phyloP scores from a whole-genome alignment of 1,140 invertebrate species.

The Olivierus martensii region DNA sequence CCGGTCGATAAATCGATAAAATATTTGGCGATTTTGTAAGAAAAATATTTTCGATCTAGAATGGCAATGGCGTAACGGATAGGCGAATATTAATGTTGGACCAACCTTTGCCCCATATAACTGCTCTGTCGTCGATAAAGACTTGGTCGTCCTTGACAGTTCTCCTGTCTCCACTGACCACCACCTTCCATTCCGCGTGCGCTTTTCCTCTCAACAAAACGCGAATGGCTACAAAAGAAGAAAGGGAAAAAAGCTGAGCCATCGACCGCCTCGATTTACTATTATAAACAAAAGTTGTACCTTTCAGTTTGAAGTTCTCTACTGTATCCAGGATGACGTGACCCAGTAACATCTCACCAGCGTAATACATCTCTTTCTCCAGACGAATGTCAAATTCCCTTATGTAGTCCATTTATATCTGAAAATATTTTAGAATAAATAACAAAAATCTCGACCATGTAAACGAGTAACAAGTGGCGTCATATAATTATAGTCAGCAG shows the following conservation, averaged over 20 bases:
- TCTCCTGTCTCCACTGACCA: conserved; percentile 55
- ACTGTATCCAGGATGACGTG: conserved; percentile 54
- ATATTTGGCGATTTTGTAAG: too few species aligned
- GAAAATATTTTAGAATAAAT: not conserved
- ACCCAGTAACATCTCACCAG: conserved; percentile 52
- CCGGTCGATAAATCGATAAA: too few species aligned
- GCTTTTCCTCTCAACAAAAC: conserved; percentile 59
- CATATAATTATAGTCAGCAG: too few species aligned
- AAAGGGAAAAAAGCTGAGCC: conserved; percentile 1
- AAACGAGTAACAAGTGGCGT: too few species aligned
- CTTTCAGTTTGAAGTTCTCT: conserved; percentile 61
- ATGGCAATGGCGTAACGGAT: too few species aligned
- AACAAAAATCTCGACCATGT: not conserved
- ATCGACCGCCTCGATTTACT: too few species aligned
- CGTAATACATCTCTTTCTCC: conserved; percentile 61
- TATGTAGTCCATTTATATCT: conserved; percentile 53
- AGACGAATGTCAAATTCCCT: conserved; percentile 60
- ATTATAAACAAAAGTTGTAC: too few species aligned
- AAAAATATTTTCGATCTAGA: too few species aligned
- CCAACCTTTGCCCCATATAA: conserved; percentile 66
- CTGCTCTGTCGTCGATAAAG: conserved; percentile 58
- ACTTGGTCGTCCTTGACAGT: conserved; percentile 69
- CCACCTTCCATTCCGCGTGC: conserved; percentile 68
- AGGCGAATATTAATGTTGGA: too few species aligned
- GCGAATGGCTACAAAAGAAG: conserved; percentile 46